These are phyloP conservation scores for Drosophila nigrodunni DNA, from an alignment of 1,140 invertebrate species.

Conservation along the genomic window DNA sequence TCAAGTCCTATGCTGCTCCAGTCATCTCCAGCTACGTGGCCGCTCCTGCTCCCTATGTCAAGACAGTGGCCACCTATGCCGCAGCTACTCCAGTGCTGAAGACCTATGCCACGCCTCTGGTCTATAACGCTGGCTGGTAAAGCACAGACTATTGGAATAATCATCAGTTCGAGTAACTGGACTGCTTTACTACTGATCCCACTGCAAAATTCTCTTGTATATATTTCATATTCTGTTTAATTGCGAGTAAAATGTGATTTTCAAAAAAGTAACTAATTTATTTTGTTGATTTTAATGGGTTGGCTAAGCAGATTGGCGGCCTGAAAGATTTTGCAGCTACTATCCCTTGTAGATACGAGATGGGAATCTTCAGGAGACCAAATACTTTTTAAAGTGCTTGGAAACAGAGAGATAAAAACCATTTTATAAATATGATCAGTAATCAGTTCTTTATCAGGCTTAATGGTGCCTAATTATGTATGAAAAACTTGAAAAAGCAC, in stretches of 20 bases:
- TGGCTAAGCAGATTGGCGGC: too few species aligned
- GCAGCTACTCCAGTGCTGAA: conserved; percentile 69
- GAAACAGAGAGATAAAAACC: too few species aligned
- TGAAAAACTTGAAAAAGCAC: too few species aligned
- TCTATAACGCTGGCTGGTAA: conserved; percentile 70
- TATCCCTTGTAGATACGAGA: too few species aligned
- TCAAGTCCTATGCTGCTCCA: conserved; percentile 69
- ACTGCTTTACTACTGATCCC: conserved; percentile 30
- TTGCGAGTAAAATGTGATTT: conserved; percentile 68
- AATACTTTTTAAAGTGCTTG: too few species aligned
- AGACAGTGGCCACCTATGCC: conserved; percentile 40
- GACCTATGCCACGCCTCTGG: conserved; percentile 59
- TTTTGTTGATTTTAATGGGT: too few species aligned
- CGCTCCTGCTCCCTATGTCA: conserved; percentile 41
- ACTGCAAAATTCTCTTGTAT: conserved; percentile 41
- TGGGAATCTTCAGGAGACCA: too few species aligned
- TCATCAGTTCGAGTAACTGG: conserved; percentile 36
- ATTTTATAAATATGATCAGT: too few species aligned
- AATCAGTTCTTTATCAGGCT: too few species aligned
- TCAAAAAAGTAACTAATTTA: background rate
- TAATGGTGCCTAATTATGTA: too few species aligned
- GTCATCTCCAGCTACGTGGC: conserved; percentile 67
- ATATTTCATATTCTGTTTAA: conserved; percentile 50
- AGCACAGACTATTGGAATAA: background rate
- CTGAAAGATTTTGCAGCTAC: too few species aligned